phyloP scores from a whole-genome alignment of 2,797 vertebrate genomes.

The Antennarius maculatus region DNA sequence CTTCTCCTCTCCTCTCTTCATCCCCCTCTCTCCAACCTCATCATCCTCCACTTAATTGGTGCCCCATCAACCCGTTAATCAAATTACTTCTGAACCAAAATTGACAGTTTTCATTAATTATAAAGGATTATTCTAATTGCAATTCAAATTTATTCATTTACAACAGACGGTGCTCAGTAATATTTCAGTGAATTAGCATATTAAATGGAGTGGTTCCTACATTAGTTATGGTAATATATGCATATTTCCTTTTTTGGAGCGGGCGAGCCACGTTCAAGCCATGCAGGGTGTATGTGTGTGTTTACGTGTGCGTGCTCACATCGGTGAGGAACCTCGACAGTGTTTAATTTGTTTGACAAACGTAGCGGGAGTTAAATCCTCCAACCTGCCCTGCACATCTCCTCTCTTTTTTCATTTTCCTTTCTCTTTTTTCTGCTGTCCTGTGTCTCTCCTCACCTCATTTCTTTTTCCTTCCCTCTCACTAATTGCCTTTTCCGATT shows the following conservation, averaged over 20 bases:
- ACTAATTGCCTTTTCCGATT: constrained; percentile 15
- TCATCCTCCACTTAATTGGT: constrained; percentile 80
- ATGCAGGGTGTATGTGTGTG: constrained; percentile 53
- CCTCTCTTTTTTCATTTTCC: constrained; percentile 21
- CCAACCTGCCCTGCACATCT: constrained; percentile 75
- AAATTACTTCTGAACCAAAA: constrained; percentile 99
- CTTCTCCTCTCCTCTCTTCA: constrained; percentile 70
- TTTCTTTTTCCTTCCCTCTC: not conserved
- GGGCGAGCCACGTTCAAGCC: constrained; percentile 69
- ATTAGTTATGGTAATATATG: constrained; percentile 99
- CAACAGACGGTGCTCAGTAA: constrained; percentile 99
- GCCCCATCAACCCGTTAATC: constrained; percentile 99
- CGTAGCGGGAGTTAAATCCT: constrained; percentile 86
- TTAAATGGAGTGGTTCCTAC: constrained; percentile 97
- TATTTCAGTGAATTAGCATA: constrained; percentile 99
- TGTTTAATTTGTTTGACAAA: constrained; percentile 99
- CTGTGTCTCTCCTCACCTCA: constrained; percentile 2
- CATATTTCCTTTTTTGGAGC: constrained; percentile 94
- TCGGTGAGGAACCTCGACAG: constrained; percentile 94
- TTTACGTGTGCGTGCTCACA: constrained; percentile 60
- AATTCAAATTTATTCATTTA: constrained; percentile 99
- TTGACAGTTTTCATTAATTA: constrained; percentile 99
- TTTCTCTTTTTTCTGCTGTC: constrained; percentile 1
- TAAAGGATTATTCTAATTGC: constrained; percentile 99
- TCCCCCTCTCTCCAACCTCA: constrained; percentile 52